These are phyloP conservation scores for Oreochromis aureus DNA, from an alignment of 2,113 vertebrate genomes.

Conservation along the genomic window DNA sequence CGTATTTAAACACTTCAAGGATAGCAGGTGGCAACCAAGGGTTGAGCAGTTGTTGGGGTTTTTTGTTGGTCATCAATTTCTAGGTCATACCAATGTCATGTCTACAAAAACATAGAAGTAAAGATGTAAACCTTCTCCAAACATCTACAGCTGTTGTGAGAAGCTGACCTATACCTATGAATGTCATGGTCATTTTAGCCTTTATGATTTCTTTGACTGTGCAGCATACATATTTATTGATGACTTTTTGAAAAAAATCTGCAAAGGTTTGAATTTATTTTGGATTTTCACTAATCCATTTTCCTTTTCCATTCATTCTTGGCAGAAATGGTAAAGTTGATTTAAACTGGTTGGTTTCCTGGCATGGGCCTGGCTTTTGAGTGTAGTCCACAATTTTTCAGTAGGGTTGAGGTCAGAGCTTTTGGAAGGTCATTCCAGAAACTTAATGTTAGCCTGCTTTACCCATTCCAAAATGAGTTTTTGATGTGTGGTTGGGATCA, in stretches of 20 bases:
- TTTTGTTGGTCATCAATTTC: neutral
- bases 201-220: neutral
- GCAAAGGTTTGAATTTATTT: neutral
- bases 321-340: neutral
- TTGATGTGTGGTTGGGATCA: neutral
- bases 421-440: neutral
- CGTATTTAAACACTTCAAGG: constrained; percentile 1
- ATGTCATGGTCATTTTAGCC: neutral
- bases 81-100: neutral
- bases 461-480: neutral
- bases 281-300: accelerated
- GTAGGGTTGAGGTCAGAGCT: neutral
- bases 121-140: neutral
- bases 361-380: neutral
- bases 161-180: neutral
- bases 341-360: neutral
- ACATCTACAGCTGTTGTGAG: neutral
- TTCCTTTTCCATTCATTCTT: neutral
- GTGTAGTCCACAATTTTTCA: neutral
- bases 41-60: neutral
- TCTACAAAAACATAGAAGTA: neutral
- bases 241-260: neutral
- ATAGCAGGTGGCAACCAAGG: neutral
- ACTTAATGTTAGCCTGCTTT: neutral
- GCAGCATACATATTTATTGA: accelerated